phyloP scores from a whole-genome alignment of 2,113 vertebrate species.

The Castor canadensis region DNA sequence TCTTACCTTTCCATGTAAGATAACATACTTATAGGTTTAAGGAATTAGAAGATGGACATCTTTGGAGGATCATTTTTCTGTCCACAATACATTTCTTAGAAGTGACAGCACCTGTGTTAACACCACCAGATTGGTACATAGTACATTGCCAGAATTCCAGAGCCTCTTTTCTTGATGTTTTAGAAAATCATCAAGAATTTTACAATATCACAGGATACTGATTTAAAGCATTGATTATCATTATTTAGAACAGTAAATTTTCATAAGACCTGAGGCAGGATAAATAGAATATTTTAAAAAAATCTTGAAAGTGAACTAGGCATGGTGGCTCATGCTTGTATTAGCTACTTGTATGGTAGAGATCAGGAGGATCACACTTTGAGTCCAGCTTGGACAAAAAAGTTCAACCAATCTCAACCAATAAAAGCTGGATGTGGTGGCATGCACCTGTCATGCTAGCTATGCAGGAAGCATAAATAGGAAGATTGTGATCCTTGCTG shows the following conservation, averaged over 20 bases:
- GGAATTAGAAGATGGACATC: neutral
- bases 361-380: too few relatives aligned
- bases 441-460: too few relatives aligned
- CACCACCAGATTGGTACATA: neutral
- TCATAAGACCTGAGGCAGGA: neutral
- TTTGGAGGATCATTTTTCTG: neutral
- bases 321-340: too few relatives aligned
- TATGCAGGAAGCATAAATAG: too few relatives aligned
- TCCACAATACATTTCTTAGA: neutral
- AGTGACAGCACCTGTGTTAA: neutral
- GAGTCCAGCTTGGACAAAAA: too few relatives aligned
- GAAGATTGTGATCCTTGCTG: too few relatives aligned
- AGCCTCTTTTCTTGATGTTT: neutral
- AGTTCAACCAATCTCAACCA: too few relatives aligned
- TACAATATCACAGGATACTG: neutral
- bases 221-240: neutral
- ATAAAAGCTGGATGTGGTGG: too few relatives aligned
- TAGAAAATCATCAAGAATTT: slow-evolving; percentile 26
- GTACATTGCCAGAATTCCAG: neutral
- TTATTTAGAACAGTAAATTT: slow-evolving; percentile 19
- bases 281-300: neutral
- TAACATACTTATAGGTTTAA: neutral
- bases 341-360: too few relatives aligned
- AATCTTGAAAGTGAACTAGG: too few relatives aligned
- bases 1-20: neutral